Percentiles rank a stretch among this genome's conserved stretches.
phyloP scores from a whole-genome alignment of 1,140 invertebrate genomes.

The Trinorchestia longiramus region DNA sequence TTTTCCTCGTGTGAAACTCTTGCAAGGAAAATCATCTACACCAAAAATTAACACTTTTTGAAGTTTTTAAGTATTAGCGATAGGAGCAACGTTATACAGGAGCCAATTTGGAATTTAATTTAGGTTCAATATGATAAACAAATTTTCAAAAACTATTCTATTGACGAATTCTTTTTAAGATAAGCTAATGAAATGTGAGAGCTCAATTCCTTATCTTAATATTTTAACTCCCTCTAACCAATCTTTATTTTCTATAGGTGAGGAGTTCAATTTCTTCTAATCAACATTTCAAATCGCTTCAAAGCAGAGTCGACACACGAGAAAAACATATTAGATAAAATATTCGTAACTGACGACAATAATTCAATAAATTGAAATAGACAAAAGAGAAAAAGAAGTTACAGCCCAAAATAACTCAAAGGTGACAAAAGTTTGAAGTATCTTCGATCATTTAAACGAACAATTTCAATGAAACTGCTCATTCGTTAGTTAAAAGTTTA shows the following conservation, averaged over 20 bases:
- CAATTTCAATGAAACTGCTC: no score
- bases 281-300: background rate
- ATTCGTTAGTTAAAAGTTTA: background rate
- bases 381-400: constrained; percentile 48
- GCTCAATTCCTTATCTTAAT: background rate
- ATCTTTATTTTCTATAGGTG: background rate
- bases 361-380: constrained; percentile 26
- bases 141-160: no score
- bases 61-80: no score
- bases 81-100: no score
- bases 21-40: background rate
- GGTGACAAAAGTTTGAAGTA: background rate
- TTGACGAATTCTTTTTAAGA: background rate
- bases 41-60: background rate
- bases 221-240: background rate
- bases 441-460: background rate
- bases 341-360: background rate
- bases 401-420: constrained; percentile 50
- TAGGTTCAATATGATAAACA: no score
- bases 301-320: background rate
- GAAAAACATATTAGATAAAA: background rate
- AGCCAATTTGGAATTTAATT: no score
- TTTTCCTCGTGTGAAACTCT: background rate
- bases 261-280: background rate
- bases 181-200: background rate